Evolutionary conservation across 2,888 invertebrate species (phyloP).

Genomic region (Nomada fabriciana): DNA sequence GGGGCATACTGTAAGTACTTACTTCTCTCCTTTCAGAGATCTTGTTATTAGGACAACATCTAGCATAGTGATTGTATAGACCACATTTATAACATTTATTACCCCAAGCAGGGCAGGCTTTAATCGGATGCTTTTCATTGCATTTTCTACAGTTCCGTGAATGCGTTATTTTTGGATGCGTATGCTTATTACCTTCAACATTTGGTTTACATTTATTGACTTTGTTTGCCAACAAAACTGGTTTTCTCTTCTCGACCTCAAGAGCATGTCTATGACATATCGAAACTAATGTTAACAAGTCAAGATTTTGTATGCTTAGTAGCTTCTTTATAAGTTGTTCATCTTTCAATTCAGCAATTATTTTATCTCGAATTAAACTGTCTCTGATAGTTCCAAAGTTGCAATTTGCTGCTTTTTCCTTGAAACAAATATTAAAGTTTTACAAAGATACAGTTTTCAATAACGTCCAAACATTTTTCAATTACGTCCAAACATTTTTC

Average conservation of each 20-base stretch:
- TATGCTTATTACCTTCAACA: neutral
- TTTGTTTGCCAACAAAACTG: neutral
- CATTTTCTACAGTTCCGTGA: constrained; percentile 51
- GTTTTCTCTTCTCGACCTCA: neutral
- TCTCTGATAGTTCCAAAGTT: constrained; percentile 62
- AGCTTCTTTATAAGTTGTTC: constrained; percentile 34
- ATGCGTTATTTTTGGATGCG: neutral
- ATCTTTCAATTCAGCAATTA: constrained; percentile 59
- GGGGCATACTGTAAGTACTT: neutral
- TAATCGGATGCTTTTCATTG: constrained; percentile 42
- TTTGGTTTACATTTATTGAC: neutral
- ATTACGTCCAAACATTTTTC: neutral
- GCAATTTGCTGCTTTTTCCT: constrained; percentile 64
- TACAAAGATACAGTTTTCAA: neutral
- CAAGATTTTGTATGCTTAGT: constrained; percentile 47
- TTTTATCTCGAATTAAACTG: constrained; percentile 68
- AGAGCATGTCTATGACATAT: constrained; percentile 42
- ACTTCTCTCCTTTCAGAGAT: neutral
- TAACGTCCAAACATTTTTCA: neutral
- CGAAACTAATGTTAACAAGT: constrained; percentile 29
- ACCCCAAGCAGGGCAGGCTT: constrained; percentile 64
- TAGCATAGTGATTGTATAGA: constrained; percentile 51
- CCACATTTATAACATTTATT: constrained; percentile 62
- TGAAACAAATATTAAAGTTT: constrained; percentile 8
- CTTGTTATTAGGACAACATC: neutral